Evolutionary conservation across 2,797 vertebrate species (phyloP).

Genomic region (Peromyscus aztecus): DNA sequence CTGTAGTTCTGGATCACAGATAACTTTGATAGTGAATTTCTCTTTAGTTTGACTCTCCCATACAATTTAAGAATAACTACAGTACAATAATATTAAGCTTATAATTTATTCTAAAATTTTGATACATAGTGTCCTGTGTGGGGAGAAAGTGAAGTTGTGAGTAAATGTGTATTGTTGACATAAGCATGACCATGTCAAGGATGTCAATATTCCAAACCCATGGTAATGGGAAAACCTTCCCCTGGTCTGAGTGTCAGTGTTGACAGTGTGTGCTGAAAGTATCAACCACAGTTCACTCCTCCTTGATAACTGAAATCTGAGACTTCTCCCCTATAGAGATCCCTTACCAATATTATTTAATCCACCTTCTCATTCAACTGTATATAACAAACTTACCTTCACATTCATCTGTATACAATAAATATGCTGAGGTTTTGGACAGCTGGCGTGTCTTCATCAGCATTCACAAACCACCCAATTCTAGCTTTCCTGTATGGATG

Average conservation of each 20-base stretch:
- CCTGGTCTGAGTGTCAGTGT: not conserved
- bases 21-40: conserved; percentile 1
- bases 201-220: not conserved
- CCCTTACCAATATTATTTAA: not conserved
- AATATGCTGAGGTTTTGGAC: not conserved
- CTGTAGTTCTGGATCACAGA: not conserved
- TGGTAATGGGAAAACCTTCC: not conserved
- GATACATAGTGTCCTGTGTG: not conserved
- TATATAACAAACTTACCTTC: not conserved
- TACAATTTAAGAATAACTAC: not conserved
- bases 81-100: conserved; percentile 8
- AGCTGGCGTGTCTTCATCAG: too few species aligned
- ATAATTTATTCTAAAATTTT: conserved; percentile 26
- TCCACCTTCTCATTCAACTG: not conserved
- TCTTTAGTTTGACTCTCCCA: not conserved
- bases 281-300: not conserved
- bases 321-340: not conserved
- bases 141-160: not conserved
- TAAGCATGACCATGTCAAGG: not conserved
- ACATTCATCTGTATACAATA: not conserved
- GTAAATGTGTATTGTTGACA: not conserved
- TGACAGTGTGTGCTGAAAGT: not conserved
- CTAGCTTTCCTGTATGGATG: not conserved
- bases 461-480: not conserved
- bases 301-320: not conserved